These are phyloP conservation scores for Ephydatia muelleri DNA, from an alignment of 37 sponge, comb jelly and placozoan genomes.

Conservation along the genomic window DNA sequence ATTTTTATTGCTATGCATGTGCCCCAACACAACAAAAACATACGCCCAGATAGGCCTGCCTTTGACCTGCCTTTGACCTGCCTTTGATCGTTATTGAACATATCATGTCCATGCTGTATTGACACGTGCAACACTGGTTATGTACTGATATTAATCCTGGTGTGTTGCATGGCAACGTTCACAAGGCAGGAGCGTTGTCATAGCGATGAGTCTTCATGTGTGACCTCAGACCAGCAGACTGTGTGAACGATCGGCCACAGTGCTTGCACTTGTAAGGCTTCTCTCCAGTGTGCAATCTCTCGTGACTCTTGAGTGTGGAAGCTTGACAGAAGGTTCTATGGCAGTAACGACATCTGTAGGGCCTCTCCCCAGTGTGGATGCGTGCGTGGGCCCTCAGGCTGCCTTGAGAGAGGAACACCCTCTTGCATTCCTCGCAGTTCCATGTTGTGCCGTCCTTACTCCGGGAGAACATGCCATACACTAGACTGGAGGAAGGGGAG, in stretches of 20 bases:
- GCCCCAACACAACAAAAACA: background rate
- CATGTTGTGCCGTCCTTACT: conserved; percentile 63
- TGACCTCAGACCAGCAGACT: conserved; percentile 76
- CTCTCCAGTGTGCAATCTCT: conserved; percentile 79
- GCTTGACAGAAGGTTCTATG: conserved; percentile 64
- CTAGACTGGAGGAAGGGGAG: conserved; percentile 8
- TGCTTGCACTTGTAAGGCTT: conserved; percentile 76
- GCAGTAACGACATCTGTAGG: conserved; percentile 75
- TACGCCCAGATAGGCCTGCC: too few species aligned
- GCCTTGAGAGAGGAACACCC: conserved; percentile 62
- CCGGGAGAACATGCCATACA: conserved; percentile 62
- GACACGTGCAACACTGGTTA: background rate
- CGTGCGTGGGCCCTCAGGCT: conserved; percentile 75
- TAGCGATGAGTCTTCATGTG: conserved; percentile 71
- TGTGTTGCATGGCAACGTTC: background rate
- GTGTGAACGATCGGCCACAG: conserved; percentile 74
- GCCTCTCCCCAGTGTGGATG: conserved; percentile 79
- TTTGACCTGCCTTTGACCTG: too few species aligned
- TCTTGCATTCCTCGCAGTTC: conserved; percentile 66
- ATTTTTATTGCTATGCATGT: background rate
- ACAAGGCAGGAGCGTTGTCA: background rate
- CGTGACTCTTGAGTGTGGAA: conserved; percentile 62
- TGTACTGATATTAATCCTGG: background rate
- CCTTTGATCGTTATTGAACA: background rate
- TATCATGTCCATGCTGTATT: background rate